phyloP scores from a whole-genome alignment of 1,140 invertebrate species.

The Temnothorax nylanderi region DNA sequence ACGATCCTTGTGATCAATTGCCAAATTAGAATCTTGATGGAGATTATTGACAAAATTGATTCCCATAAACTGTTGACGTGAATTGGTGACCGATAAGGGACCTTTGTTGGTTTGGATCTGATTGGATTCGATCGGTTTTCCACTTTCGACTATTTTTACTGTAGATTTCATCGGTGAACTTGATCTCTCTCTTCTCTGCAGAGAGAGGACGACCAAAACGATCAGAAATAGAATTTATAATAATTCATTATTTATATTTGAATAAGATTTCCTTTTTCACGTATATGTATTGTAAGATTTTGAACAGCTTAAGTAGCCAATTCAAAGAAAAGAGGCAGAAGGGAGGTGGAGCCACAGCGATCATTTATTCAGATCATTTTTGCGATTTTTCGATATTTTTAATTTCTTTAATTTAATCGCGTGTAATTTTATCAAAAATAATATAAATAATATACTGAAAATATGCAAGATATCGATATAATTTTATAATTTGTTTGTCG shows the following conservation, averaged over 20 bases:
- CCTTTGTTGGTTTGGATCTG: constrained; percentile 55
- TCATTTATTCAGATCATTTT: constrained; percentile 26
- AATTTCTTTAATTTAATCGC: constrained; percentile 15
- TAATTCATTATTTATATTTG: constrained; percentile 35
- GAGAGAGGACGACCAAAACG: constrained; percentile 62
- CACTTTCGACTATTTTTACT: constrained; percentile 14
- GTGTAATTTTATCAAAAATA: neutral
- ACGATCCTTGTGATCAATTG: neutral
- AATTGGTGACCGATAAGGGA: constrained; percentile 53
- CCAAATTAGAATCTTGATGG: neutral
- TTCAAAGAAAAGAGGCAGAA: constrained; percentile 77
- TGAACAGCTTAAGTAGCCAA: neutral
- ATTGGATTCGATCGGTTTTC: constrained; percentile 25
- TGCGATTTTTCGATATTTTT: constrained; percentile 3
- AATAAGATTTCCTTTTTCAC: constrained; percentile 28
- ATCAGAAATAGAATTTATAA: constrained; percentile 24
- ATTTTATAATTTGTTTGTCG: neutral
- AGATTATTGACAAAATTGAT: neutral
- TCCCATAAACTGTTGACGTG: constrained; percentile 9
- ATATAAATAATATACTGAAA: neutral
- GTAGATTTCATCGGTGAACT: constrained; percentile 16
- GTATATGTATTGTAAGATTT: neutral
- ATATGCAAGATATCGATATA: neutral
- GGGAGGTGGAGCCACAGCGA: constrained; percentile 80
- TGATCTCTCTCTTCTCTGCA: constrained; percentile 58